Evolutionary conservation across 2,888 invertebrate species (phyloP), one percentile per base, ranked within the genome.

Genomic region (Athalia cordata): DNA sequence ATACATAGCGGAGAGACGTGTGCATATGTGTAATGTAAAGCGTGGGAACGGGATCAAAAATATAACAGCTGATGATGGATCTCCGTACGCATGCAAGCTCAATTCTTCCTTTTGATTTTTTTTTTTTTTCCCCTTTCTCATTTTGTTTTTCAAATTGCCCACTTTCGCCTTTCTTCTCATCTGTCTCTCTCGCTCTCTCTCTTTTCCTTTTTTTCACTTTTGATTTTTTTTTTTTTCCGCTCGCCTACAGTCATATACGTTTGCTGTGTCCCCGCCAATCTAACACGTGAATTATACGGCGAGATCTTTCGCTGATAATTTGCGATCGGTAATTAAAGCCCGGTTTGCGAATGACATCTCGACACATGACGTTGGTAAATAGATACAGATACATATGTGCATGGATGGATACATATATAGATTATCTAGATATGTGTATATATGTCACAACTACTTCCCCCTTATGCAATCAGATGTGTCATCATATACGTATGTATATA

Each of bases 21-120:
- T 29, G 2, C 29, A 29, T 29, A 29, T 29, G 2, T 29, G 29
- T 29, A 2, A 29, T 29, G 29, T 29, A 2, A 29, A 29, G 72
- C 75, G 75, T 75, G 64, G 75, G 64, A 75, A 75, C 75, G 50
- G 62, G 75, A 61, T 75, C 62, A 72, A 72, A 72, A 72, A 72
- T 64, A 62, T 13, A 62, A 75, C 75, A 61, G 75, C 61, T 62
- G 75, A 29, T 55, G 55, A 55, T 55, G 11, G 7, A 55, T n/a
- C 11, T 7, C 6, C n/a, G 0, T 4, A n/a, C n/a, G 4, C 55
- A n/a, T 11, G 52, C 52, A 52, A 9, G 55, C n/a, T 55, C 55
- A 55, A 55, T 55, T 55, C n/a, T 55, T n/a, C 4, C 7, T 55
- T 55, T 55, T n/a, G 9, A 11, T 55, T 55, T 55, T 55, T 55